Evolutionary conservation across 2,888 invertebrate genomes (phyloP).

Genomic region (Synanthedon vespiformis): DNA sequence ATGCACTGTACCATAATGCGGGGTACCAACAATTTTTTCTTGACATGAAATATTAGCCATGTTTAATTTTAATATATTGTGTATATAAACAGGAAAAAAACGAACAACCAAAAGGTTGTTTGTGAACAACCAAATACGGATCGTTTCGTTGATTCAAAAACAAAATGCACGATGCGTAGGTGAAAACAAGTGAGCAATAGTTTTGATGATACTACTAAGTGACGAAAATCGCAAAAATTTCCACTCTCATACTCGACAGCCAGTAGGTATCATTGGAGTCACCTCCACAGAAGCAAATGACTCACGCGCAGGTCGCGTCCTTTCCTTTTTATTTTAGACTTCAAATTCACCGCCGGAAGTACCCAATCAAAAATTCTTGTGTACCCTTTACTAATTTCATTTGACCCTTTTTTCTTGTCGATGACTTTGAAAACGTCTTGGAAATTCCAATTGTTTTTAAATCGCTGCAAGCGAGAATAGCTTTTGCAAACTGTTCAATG

Average conservation of each 20-base stretch:
- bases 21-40: no score
- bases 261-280: conserved; percentile 16
- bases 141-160: no score
- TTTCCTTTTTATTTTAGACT: conserved; percentile 52
- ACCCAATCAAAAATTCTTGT: conserved; percentile 50
- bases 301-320: conserved; percentile 38
- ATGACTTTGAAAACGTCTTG: background rate
- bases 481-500: background rate
- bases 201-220: no score
- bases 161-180: no score
- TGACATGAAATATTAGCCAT: no score
- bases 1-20: no score
- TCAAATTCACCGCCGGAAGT: conserved; percentile 53
- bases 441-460: background rate
- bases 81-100: no score
- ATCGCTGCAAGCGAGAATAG: background rate
- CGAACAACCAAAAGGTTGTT: no score
- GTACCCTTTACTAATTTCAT: conserved; percentile 38
- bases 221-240: no score
- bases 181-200: no score
- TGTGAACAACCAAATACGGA: no score
- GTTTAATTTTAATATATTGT: no score
- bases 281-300: conserved; percentile 35
- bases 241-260: background rate
- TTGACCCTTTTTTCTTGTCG: conserved; percentile 11